Base-by-base conservation (phyloP, 2,797 vertebrate genomes). In the Neosalanx taihuensis region DNA sequence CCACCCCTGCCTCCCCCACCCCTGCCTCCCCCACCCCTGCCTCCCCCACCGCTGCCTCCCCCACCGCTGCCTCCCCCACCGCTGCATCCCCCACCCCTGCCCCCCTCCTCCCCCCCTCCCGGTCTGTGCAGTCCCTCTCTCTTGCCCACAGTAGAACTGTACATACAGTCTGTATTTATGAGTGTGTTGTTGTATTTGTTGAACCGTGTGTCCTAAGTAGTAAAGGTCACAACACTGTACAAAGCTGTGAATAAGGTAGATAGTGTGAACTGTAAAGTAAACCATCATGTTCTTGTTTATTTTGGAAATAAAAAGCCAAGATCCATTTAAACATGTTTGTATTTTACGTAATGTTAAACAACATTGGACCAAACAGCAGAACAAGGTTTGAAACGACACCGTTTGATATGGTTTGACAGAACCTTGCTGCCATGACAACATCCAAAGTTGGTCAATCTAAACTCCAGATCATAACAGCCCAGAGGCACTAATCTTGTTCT, bases 361-460 rank as follows among this genome's bases (percentile, higher is more conserved):
- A 67, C 56, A 26, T 51, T 78, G n/a, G 41, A 41, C 56, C 80
- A 77, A 72, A 75, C 6, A 74, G 57, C 29, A 72, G 26, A 5
- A 64, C 53, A 5, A 73, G 20, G n/a, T 56, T 51, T 59, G n/a
- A 64, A 64, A 33, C 10, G 10, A n/a, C 17, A 63, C 23, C 3
- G 23, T 26, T 26, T 26, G 1, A 26, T 26, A 26, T 26, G n/a
- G 15, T 23, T 26, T 49, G 17, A 64, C 18, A n/a, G 18, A 56
- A 17, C 18, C 2, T 17, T 56, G 41, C n/a, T 56, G 18, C 17
- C 23, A 60, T 3, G 23, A 60, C n/a, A 20, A 23, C n/a, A 73
- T 79, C 57, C 78, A 75, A 13, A 46, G 41, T 46, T 46, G 2
- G 41, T 46, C 71, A 81, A 73, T 67, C 73, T 80, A 4, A 56